Evolutionary conservation across 2,797 vertebrate species (phyloP), one percentile per base, ranked within the genome.

Genomic region (Anguilla anguilla): DNA sequence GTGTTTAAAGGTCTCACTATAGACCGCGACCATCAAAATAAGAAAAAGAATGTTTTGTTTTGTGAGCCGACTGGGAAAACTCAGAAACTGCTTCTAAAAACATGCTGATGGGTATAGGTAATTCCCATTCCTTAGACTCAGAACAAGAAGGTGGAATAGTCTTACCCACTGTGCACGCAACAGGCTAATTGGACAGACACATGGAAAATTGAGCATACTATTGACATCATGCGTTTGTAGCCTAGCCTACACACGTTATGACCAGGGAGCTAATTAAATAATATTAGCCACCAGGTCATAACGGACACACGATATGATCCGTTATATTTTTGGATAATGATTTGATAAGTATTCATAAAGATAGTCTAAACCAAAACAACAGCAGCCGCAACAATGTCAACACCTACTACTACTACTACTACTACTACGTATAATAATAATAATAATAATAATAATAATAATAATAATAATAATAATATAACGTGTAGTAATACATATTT

Each of bases 21-120:
- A 28, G 5, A 7, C 88, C 90, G 93, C 92, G 93, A 93, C 90
- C 91, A 94, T 88, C 87, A 89, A 91, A 91, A 91, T 89, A 93
- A 92, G 79, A 84, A 88, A 88, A 91, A 86, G 90, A 72, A 87
- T 90, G 31, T 89, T 91, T 79, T 93, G 77, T 87, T 91, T 90
- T 88, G 92, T 74, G 61, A 19, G 72, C 67, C n/a, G 19, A 49
- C 79, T 51, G 39, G 35, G 39, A 79, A 46, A 79, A 79, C 31
- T 15, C 74, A 17, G 35, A 43, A 79, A 79, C 6, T 17, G 39
- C 39, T 17, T 35, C 74, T 79, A 72, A 28, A 11, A 28, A 72
- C 31, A 72, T 72, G 67, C 35, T 17, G 35, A 19, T 79, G 39
- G 1, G 13, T 22, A 79, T 39, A 43, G 35, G 31, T 19, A 43